phyloP scores from a whole-genome alignment of 2,113 vertebrate species.

The Microtus richardsoni region DNA sequence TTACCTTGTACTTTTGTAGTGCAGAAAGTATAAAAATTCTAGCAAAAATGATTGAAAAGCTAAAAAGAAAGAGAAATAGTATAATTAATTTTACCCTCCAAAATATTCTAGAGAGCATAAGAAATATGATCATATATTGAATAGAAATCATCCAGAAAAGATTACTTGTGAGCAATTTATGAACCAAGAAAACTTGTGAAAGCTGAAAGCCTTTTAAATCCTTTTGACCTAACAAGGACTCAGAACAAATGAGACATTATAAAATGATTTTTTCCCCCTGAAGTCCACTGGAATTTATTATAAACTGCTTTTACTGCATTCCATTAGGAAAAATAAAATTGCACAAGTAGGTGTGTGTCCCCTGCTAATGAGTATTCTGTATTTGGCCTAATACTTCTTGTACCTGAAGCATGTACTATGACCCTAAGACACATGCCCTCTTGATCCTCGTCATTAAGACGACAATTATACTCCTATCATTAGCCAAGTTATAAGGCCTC shows the following conservation, averaged over 20 bases:
- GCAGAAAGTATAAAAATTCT: background rate
- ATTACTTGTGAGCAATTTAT: constrained; percentile 2
- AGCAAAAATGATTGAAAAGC: background rate
- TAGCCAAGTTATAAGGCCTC: constrained; percentile 65
- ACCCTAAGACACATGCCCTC: constrained; percentile 68
- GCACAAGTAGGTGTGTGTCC: background rate
- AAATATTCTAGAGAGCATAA: background rate
- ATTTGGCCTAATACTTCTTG: constrained; percentile 57
- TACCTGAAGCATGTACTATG: constrained; percentile 23
- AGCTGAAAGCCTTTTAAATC: background rate
- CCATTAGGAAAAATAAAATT: constrained; percentile 56
- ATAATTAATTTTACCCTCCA: background rate
- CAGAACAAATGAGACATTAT: constrained; percentile 27
- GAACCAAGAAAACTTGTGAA: background rate
- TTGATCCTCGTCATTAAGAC: constrained; percentile 77
- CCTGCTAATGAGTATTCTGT: constrained; percentile 32
- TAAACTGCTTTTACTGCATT: constrained; percentile 46
- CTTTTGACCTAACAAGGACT: constrained; percentile 15
- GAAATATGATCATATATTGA: background rate
- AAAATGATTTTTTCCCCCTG: constrained; percentile 47
- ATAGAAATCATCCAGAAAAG: constrained; percentile 29
- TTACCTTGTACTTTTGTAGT: background rate
- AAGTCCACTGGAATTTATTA: constrained; percentile 43
- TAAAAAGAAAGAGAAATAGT: background rate
- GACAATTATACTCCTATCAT: constrained; percentile 82